Base-by-base conservation (phyloP, 1,140 invertebrate species). In the Lordiphosa collinella region DNA sequence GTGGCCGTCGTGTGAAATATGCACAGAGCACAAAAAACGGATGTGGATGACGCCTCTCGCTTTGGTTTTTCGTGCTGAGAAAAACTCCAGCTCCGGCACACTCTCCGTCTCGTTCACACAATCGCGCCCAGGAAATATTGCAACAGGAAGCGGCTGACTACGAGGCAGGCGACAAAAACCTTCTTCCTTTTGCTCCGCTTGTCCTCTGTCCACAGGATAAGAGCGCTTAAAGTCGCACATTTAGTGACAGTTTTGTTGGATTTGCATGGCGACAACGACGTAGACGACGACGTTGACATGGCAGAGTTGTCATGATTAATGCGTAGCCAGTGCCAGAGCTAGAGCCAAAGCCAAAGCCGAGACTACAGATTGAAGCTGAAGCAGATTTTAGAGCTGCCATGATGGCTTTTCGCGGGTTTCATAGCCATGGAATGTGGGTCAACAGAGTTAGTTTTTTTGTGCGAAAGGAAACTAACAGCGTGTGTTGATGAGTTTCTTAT, bases 231-330 rank as follows among this genome's bases (percentile, higher is more conserved):
- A 82, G 76, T 82, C 76, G 71, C 78, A 76, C 76, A 80, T 84
- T 82, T 84, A 82, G 71, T 82, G 76, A 84, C 76, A 84, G 72
- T 84, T 82, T 44, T 82, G 72, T 72, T 63, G 78, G 76, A 72
- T 82, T 84, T 82, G 67, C 76, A 78, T 76, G 67, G 47, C 32
- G 31, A 41, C 63, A 37, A 37, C 32, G 37, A 46, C 40, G 31
- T 12, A 6, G 13, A 10, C 34, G 35, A 16, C 29, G n/a, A 52
- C 67, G 78, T 60, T 76, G 78, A 84, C 76, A 68, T 72, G 76
- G 58, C 78, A 67, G 71, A 71, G 76, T 82, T 80, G 76, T 64
- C 76, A 82, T 80, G 76, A 80, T 84, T 76, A 80, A 82, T 80
- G 78, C 66, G 66, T 75, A 61, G 65, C 74, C 63, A 54, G 69